These are phyloP conservation scores for Pedionomus torquatus DNA, from an alignment of 2,113 vertebrate genomes.

Conservation along the genomic window DNA sequence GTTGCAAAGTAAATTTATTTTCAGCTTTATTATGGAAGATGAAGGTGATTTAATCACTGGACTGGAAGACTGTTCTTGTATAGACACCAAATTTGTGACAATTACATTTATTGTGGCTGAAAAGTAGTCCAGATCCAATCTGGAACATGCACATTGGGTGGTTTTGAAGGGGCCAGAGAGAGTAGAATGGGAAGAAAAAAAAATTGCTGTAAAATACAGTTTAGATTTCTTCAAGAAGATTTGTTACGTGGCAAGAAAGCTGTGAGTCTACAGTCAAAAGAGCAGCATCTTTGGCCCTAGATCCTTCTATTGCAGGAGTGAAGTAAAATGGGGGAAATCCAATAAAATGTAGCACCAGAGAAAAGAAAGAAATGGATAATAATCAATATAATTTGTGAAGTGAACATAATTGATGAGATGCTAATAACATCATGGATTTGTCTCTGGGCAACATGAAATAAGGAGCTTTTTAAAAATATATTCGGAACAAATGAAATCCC, in stretches of 20 bases:
- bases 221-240: not conserved
- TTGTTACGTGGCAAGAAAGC: not conserved
- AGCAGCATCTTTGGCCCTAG: not conserved
- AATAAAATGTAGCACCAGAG: not conserved
- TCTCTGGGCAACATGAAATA: conserved; percentile 8
- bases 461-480: not conserved
- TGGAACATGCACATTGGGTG: not conserved
- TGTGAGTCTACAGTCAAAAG: not conserved
- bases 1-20: not conserved
- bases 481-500: conserved; percentile 14
- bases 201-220: not conserved
- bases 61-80: not conserved
- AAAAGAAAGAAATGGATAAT: not conserved
- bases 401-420: not conserved
- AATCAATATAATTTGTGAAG: not conserved
- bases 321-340: not conserved
- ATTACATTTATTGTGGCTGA: not conserved
- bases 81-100: not conserved
- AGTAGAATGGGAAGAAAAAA: not conserved
- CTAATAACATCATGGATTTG: not conserved
- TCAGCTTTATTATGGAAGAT: not conserved
- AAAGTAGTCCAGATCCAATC: not conserved
- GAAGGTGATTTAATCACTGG: not conserved
- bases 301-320: not conserved
- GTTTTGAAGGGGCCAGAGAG: not conserved